A percentile compares a stretch with the other conserved stretches of the same genome.
phyloP scores from a whole-genome alignment of 2,797 vertebrate genomes.

The Sylvilagus floridanus region DNA sequence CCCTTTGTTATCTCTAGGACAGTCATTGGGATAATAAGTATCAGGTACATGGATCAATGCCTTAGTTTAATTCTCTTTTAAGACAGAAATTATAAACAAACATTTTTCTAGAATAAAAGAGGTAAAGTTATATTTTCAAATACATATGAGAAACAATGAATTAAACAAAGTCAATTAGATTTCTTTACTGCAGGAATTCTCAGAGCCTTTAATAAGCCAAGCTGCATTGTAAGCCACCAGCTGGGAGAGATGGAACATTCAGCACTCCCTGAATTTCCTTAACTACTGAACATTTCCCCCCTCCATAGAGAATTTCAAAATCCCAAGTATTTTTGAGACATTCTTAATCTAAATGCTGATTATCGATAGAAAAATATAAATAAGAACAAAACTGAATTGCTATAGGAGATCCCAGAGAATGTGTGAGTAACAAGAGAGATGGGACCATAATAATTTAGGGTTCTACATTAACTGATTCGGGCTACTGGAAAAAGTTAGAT shows the following conservation, averaged over 20 bases:
- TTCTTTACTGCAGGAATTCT: neutral
- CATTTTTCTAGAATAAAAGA: neutral
- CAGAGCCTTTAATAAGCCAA: conserved; percentile 5
- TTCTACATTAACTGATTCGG: conserved; percentile 65
- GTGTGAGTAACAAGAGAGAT: conserved; percentile 58
- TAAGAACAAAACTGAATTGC: conserved; percentile 64
- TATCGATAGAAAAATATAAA: conserved; percentile 51
- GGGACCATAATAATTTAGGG: conserved; percentile 77
- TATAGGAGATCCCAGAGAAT: neutral
- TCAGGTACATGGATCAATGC: neutral
- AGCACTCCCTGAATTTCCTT: neutral
- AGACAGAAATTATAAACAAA: neutral
- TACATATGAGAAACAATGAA: neutral
- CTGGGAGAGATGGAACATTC: neutral
- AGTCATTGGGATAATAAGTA: neutral
- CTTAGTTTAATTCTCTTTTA: neutral
- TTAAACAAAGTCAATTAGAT: conserved; percentile 21
- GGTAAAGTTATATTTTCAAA: neutral
- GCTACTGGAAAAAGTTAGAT: conserved; percentile 79
- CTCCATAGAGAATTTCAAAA: conserved; percentile 4
- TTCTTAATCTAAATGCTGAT: neutral
- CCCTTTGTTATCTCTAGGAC: neutral
- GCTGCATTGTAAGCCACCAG: neutral
- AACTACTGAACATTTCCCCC: neutral
- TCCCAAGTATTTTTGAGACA: neutral